Percentiles rank a stretch among this genome's conserved stretches.
Evolutionary conservation across 2,888 invertebrate species (phyloP).

Genomic region (Leuctra nigra): DNA sequence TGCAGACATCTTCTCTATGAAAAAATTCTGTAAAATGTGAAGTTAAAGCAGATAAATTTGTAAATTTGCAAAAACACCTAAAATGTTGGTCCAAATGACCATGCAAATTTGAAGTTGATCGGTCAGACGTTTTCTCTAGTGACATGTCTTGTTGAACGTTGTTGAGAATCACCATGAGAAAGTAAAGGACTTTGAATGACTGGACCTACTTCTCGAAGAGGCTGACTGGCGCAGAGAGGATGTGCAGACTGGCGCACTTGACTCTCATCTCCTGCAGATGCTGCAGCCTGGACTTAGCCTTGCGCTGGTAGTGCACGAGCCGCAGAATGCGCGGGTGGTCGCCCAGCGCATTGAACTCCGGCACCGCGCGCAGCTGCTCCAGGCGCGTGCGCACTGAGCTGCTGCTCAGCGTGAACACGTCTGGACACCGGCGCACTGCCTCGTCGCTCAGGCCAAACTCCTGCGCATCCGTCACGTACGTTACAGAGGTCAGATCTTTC

Average conservation of each 20-base stretch:
- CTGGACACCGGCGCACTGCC: conserved; percentile 46
- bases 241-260: conserved; percentile 43
- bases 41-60: too few species aligned
- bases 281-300: conserved; percentile 44
- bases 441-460: conserved; percentile 50
- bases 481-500: too few species aligned
- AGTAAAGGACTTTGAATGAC: too few species aligned
- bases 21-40: too few species aligned
- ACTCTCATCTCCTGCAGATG: conserved; percentile 46
- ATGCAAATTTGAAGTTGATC: too few species aligned
- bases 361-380: conserved; percentile 47
- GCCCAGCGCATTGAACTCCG: conserved; percentile 53
- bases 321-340: conserved; percentile 53
- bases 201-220: conserved; percentile 42
- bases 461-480: too few species aligned
- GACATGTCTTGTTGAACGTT: too few species aligned
- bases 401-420: conserved; percentile 52
- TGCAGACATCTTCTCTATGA: too few species aligned
- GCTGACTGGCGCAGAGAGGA: conserved; percentile 40
- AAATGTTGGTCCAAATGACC: too few species aligned
- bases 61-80: too few species aligned
- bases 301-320: conserved; percentile 45
- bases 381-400: conserved; percentile 52
- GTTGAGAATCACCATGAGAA: too few species aligned
- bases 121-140: too few species aligned